phyloP scores from a whole-genome alignment of 2,888 invertebrate genomes.

The Glaucopsyche alexis region DNA sequence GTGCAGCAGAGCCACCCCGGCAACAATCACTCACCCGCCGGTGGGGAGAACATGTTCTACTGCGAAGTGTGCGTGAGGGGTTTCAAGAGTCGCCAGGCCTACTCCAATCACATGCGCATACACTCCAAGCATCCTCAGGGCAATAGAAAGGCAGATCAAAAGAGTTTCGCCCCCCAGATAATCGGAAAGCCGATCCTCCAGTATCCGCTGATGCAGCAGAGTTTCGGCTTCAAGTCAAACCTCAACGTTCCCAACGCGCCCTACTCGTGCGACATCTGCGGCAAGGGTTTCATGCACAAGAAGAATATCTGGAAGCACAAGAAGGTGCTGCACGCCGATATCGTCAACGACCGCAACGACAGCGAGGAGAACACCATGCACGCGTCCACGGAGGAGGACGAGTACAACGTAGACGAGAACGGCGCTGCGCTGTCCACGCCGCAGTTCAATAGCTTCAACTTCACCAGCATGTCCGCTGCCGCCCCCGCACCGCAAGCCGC shows the following conservation, averaged over 20 bases:
- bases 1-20: constrained; percentile 75
- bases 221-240: constrained; percentile 63
- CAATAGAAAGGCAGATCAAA: constrained; percentile 64
- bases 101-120: constrained; percentile 78
- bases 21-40: constrained; percentile 48
- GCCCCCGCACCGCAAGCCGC: constrained; percentile 46
- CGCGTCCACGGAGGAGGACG: constrained; percentile 75
- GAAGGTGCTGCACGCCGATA: constrained; percentile 74
- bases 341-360: constrained; percentile 67
- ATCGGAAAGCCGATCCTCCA: constrained; percentile 70
- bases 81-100: constrained; percentile 80
- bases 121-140: constrained; percentile 76
- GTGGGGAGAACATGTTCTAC: constrained; percentile 64
- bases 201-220: constrained; percentile 59
- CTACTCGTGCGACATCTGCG: constrained; percentile 82
- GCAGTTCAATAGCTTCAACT: constrained; percentile 75
- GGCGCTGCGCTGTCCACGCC: constrained; percentile 68
- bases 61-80: constrained; percentile 81
- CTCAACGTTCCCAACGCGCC: constrained; percentile 72
- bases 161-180: constrained; percentile 67
- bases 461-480: constrained; percentile 59
- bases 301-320: constrained; percentile 79
- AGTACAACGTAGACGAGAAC: constrained; percentile 70
- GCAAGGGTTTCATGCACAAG: constrained; percentile 80
- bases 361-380: constrained; percentile 77